Conservation (phyloP, 1,140 invertebrate genomes). For the Philopotamus ludificatus region DNA sequence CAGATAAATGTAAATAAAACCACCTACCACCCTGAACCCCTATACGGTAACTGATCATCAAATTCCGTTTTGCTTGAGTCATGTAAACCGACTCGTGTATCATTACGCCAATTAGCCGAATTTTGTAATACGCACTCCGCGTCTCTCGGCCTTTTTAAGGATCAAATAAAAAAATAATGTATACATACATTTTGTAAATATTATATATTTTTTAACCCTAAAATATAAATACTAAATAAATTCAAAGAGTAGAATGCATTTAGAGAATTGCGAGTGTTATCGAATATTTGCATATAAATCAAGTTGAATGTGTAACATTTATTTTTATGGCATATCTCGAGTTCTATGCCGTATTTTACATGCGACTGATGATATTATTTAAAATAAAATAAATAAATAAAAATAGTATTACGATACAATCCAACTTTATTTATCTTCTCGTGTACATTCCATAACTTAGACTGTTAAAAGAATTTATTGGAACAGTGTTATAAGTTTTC, state of each 20-base stretch:
- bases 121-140: background rate
- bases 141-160: background rate
- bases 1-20: constrained; percentile 14
- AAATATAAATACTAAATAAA: background rate
- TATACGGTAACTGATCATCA: background rate
- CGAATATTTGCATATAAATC: background rate
- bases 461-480: constrained; percentile 35
- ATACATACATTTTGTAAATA: background rate
- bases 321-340: background rate
- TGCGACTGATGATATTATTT: background rate
- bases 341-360: no score
- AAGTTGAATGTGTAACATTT: background rate
- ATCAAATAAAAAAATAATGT: background rate
- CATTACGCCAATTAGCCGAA: background rate
- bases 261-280: background rate
- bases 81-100: background rate
- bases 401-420: background rate
- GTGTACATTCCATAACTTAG: constrained; percentile 27
- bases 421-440: constrained; percentile 26
- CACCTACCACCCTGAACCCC: background rate
- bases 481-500: constrained; percentile 32
- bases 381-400: background rate
- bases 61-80: constrained; percentile 4
- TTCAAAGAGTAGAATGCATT: background rate
- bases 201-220: background rate